Evolutionary conservation across 2,888 invertebrate species (phyloP).

Genomic region (Drosophila lutescens): DNA sequence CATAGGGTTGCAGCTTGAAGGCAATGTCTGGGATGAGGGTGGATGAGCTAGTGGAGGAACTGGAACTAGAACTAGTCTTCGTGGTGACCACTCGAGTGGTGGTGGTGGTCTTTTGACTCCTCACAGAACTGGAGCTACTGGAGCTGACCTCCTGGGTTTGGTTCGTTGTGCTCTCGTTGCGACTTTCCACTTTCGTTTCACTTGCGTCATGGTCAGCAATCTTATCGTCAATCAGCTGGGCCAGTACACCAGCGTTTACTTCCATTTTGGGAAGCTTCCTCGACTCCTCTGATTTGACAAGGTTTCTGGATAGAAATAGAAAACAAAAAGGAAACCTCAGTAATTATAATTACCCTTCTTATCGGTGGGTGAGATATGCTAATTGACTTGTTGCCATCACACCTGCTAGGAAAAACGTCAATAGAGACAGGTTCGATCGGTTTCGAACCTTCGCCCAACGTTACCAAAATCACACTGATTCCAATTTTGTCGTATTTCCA

Average conservation of each 20-base stretch:
- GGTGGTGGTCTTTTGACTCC: conserved; percentile 56
- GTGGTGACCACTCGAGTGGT: conserved; percentile 62
- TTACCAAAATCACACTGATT: conserved; percentile 64
- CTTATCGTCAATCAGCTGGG: conserved; percentile 57
- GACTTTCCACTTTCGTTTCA: conserved; percentile 26
- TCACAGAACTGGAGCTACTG: conserved; percentile 30
- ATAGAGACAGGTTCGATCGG: conserved; percentile 26
- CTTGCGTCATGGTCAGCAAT: conserved; percentile 55
- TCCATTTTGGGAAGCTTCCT: conserved; percentile 72
- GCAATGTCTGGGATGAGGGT: conserved; percentile 51
- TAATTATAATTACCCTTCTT: conserved; percentile 63
- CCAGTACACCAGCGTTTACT: conserved; percentile 27
- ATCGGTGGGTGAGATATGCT: conserved; percentile 59
- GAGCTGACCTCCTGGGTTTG: conserved; percentile 45
- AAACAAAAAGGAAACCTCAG: conserved; percentile 28
- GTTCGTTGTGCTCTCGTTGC: conserved; percentile 25
- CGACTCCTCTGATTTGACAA: conserved; percentile 82
- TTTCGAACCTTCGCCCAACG: conserved; percentile 54
- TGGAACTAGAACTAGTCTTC: conserved; percentile 47
- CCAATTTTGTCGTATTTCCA: conserved; percentile 46
- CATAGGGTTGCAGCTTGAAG: conserved; percentile 79
- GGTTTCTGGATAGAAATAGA: conserved; percentile 64
- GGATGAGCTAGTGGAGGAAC: conserved; percentile 41
- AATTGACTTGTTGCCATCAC: conserved; percentile 57
- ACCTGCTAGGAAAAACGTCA: conserved; percentile 36